These are phyloP conservation scores for Austrolebias charrua DNA, from an alignment of 2,797 vertebrate genomes.

Conservation along the genomic window DNA sequence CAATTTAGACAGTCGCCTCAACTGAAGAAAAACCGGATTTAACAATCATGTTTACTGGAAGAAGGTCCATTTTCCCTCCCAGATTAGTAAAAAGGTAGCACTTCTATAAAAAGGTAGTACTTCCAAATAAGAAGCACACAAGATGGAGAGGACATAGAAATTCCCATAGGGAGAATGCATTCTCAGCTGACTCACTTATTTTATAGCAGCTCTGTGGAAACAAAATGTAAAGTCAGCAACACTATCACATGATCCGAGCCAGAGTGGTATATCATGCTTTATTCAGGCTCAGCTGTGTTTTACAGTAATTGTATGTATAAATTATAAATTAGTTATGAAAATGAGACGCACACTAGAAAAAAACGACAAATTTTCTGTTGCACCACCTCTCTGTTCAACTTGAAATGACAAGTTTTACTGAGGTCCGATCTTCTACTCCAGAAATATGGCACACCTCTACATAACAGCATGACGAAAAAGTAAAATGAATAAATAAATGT, in stretches of 20 bases:
- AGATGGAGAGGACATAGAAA: neutral
- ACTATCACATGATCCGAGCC: neutral
- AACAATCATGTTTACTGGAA: no score
- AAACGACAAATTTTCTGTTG: conserved; percentile 11
- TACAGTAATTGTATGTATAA: conserved; percentile 8
- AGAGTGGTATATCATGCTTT: neutral
- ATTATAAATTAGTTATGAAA: conserved; percentile 2
- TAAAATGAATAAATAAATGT: conserved; percentile 13
- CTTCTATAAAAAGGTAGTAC: no score
- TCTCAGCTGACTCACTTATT: neutral
- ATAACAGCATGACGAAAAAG: conserved; percentile 7
- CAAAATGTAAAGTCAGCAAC: neutral
- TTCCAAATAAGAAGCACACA: neutral
- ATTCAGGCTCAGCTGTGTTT: neutral
- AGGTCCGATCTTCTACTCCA: conserved; percentile 9
- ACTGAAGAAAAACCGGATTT: no score
- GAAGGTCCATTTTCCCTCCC: no score
- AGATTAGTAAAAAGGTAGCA: no score
- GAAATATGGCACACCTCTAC: conserved; percentile 24
- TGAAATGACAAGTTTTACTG: conserved; percentile 23
- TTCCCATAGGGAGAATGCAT: neutral
- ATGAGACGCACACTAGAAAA: neutral
- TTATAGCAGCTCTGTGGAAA: neutral
- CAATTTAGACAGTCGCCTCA: no score
- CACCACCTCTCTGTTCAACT: conserved; percentile 10